Evolutionary conservation across 2,888 invertebrate genomes (phyloP), one percentile per base, ranked within the genome.

Genomic region (Rhagonycha fulva): DNA sequence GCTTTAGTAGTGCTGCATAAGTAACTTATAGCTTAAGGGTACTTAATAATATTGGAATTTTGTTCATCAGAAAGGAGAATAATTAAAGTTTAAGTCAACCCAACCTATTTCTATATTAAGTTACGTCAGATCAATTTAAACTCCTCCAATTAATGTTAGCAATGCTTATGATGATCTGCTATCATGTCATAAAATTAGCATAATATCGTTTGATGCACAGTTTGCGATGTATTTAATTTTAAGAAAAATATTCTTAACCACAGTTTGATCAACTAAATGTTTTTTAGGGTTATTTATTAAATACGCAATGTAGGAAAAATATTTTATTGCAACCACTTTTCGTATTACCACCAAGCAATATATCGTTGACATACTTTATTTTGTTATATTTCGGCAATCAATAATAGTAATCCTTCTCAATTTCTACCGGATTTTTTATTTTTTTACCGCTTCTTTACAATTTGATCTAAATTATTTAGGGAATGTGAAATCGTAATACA

Each of bases 11-110:
- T 68, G 60, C 30, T 72, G 68, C 68, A 72, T 72, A 72, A 72
- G 68, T 72, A 72, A 72, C 62, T 14, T 47, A 68, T 68, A 60
- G 72, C 72, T 62, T 30, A 30, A 61, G 61, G 72, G 62, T 26
- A 72, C 47, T 71, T 68, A 68, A 72, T 72, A 68, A 68, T 72
- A 68, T 68, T 19, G 72, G 28, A 62, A 68, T 61, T 72, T 66
- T 60, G 30, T 60, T 68, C 60, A 19, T 72, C 72, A 72, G 30
- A 68, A 67, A 28, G 30, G 67, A 24, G 32, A 14, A 67, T 72
- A 68, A 62, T 72, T 67, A 67, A 24, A 47, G 68, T 67, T 61
- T 62, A 71, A 71, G 63, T 63, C 71, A 63, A 71, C 30, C n/a
- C 47, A 14, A 66, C 63, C 32, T 71, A 23, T 24, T 32, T 66